Evolutionary conservation across 1,140 invertebrate species (phyloP).

Genomic region (Drosophila trapezifrons): DNA sequence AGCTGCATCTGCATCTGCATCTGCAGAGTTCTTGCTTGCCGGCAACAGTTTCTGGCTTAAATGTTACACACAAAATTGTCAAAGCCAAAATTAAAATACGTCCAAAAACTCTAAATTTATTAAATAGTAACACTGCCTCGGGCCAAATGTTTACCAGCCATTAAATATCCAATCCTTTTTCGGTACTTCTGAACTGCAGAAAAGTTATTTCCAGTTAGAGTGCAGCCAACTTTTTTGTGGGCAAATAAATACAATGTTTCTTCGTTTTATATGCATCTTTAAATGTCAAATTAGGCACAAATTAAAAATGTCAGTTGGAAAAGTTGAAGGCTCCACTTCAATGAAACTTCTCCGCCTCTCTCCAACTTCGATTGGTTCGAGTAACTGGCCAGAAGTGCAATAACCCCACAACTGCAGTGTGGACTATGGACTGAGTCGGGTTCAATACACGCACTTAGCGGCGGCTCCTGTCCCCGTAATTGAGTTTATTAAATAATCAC

Average conservation of each 20-base stretch:
- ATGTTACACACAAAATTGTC: slow-evolving; percentile 2
- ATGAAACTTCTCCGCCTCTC: background rate
- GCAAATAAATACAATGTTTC: slow-evolving; percentile 11
- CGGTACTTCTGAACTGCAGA: background rate
- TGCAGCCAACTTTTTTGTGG: slow-evolving; percentile 43
- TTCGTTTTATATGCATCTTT: slow-evolving; percentile 23
- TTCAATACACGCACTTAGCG: slow-evolving; percentile 42
- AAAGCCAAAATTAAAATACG: slow-evolving; percentile 4
- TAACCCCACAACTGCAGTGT: slow-evolving; percentile 42
- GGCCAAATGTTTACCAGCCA: slow-evolving; percentile 14
- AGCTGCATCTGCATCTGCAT: slow-evolving; percentile 3
- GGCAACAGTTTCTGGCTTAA: slow-evolving; percentile 7
- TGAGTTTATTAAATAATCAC: slow-evolving; percentile 83
- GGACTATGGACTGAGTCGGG: background rate
- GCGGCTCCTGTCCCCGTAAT: slow-evolving; percentile 50
- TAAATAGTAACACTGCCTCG: background rate
- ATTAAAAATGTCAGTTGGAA: slow-evolving; percentile 71
- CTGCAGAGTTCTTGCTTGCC: slow-evolving; percentile 9
- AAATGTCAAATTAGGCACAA: slow-evolving; percentile 75
- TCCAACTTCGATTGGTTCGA: slow-evolving; percentile 22
- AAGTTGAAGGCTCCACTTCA: slow-evolving; percentile 42
- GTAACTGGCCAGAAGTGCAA: slow-evolving; percentile 50
- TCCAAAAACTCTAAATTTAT: slow-evolving; percentile 5
- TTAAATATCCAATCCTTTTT: slow-evolving; percentile 13
- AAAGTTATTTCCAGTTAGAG: slow-evolving; percentile 38